phyloP scores from a whole-genome alignment of 1,140 invertebrate genomes.

The Chlorops oryzae region DNA sequence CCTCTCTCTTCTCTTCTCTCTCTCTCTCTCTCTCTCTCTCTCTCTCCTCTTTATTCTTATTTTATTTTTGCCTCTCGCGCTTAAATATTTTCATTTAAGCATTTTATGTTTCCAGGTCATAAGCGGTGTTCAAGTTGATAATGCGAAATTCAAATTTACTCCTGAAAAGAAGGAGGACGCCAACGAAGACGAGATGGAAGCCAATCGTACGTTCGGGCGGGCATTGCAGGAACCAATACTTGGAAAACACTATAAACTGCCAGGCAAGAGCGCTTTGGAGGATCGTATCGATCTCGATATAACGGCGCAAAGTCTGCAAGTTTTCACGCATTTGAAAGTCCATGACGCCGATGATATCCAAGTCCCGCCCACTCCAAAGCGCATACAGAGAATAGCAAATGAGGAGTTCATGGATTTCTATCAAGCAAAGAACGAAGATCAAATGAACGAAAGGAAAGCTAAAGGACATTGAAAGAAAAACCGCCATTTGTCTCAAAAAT shows the following conservation, averaged over 20 bases:
- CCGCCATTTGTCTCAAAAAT: no score
- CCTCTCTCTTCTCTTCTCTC: no score
- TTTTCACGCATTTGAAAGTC: conserved; percentile 54
- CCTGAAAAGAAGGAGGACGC: conserved; percentile 4
- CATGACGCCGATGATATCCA: conserved; percentile 49
- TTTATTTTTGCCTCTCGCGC: no score
- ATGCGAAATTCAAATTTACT: no score
- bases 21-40: no score
- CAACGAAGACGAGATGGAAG: not conserved
- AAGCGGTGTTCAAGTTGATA: no score
- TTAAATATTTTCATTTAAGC: no score
- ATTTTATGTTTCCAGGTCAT: no score
- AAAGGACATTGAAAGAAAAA: no score
- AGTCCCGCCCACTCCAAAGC: conserved; percentile 48
- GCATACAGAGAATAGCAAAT: conserved; percentile 42
- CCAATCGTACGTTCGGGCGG: conserved; percentile 43
- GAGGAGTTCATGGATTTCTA: conserved; percentile 31
- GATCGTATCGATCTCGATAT: conserved; percentile 49
- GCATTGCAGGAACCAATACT: conserved; percentile 48
- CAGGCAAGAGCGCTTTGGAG: conserved; percentile 41
- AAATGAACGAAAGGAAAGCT: no score
- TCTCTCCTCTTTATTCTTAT: no score
- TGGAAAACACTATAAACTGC: conserved; percentile 48
- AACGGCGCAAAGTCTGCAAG: conserved; percentile 52
- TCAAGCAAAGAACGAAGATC: no score